Conservation (phyloP, 2,797 vertebrate species). For the Otus scops region DNA sequence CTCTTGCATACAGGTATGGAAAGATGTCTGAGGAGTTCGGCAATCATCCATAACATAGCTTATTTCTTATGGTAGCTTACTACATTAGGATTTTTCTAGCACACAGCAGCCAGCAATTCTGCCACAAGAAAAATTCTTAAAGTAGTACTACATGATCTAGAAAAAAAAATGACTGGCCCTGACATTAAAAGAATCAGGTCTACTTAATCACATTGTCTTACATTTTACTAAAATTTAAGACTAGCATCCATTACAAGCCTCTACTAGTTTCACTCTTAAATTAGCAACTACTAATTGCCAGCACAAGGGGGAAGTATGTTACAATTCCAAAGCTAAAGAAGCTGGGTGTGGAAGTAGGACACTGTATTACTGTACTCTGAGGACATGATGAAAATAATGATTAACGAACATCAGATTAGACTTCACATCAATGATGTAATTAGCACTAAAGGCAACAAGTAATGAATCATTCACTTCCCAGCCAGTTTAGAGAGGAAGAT, state of each 20-base stretch:
- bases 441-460: not conserved
- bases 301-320: constrained; percentile 34
- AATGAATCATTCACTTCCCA: constrained; percentile 46
- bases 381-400: not conserved
- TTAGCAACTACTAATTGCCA: constrained; percentile 21
- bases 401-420: constrained; percentile 27
- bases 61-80: not conserved
- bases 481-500: not conserved
- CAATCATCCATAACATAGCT: constrained; percentile 5
- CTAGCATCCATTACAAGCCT: not conserved
- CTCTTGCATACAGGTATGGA: not conserved
- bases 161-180: not conserved
- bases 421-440: not conserved
- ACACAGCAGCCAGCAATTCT: not conserved
- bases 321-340: constrained; percentile 39
- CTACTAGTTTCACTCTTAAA: not conserved
- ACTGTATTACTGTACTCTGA: not conserved
- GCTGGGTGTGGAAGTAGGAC: not conserved
- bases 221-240: not conserved
- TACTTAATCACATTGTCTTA: not conserved
- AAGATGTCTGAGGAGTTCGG: not conserved
- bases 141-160: not conserved
- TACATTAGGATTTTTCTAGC: not conserved
- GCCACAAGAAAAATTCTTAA: not conserved
- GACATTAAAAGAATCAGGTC: not conserved